Conservation (phyloP, 2,797 vertebrate genomes). For the Silurus lanzhouensis region DNA sequence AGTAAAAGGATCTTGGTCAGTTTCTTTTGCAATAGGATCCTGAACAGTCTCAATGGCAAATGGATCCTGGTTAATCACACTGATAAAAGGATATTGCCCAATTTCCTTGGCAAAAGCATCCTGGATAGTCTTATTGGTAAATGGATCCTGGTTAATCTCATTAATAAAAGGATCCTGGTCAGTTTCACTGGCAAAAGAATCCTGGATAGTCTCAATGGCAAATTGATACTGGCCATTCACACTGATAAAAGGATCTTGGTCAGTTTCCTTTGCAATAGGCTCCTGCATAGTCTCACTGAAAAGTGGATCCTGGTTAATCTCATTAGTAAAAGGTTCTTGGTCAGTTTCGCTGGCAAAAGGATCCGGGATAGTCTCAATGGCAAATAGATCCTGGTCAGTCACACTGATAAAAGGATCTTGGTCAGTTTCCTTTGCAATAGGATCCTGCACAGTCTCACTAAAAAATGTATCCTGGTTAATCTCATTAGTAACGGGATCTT, state of each 20-base stretch:
- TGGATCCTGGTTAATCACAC: neutral
- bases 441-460: constrained; percentile 19
- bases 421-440: neutral
- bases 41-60: neutral
- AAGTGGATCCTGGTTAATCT: neutral
- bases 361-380: neutral
- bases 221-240: neutral
- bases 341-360: neutral
- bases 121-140: neutral
- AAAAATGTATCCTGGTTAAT: neutral
- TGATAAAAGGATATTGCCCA: constrained; percentile 28
- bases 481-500: constrained; percentile 7
- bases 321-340: neutral
- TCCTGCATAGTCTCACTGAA: neutral
- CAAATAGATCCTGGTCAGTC: neutral
- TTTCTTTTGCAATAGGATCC: constrained; percentile 4
- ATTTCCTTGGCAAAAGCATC: constrained; percentile 19
- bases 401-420: neutral
- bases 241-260: neutral
- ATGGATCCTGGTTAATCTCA: neutral
- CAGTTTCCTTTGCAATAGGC: neutral
- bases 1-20: constrained; percentile 3
- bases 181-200: constrained; percentile 21
- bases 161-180: neutral
- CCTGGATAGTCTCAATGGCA: neutral